These are phyloP conservation scores for Gonocerus acuteangulatus DNA, from an alignment of 2,888 invertebrate genomes.

Conservation along the genomic window DNA sequence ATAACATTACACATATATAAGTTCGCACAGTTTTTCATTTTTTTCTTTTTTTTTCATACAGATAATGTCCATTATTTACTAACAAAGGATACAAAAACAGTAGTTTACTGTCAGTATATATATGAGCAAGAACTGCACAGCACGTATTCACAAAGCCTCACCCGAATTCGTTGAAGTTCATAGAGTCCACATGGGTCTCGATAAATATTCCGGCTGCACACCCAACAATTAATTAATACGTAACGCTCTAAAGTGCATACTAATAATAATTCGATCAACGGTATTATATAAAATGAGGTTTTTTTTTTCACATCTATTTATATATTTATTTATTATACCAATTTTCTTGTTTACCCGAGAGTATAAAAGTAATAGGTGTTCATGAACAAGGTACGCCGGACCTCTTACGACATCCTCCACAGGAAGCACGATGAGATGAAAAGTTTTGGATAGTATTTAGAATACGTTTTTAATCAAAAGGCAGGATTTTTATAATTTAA, in stretches of 20 bases:
- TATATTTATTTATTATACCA: conserved; percentile 29
- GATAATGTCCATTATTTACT: conserved; percentile 31
- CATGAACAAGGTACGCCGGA: conserved; percentile 19
- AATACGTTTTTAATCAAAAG: too few species aligned
- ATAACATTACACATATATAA: conserved; percentile 30
- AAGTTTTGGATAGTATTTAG: too few species aligned
- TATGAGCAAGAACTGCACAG: conserved; percentile 36
- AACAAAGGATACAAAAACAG: conserved; percentile 36
- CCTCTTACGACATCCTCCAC: conserved; percentile 10
- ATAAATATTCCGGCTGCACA: conserved; percentile 3
- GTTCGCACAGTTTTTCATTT: conserved; percentile 31
- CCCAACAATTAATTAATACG: conserved; percentile 26
- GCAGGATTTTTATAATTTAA: too few species aligned
- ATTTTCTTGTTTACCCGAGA: conserved; percentile 20
- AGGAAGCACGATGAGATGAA: neutral
- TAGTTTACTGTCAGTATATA: conserved; percentile 31
- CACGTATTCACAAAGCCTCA: conserved; percentile 34
- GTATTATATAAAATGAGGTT: conserved; percentile 34
- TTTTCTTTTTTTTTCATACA: conserved; percentile 26
- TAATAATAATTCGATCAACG: conserved; percentile 35
- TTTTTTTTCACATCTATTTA: conserved; percentile 31
- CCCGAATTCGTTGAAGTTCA: conserved; percentile 34
- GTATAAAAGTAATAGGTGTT: conserved; percentile 27
- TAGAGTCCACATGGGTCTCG: conserved; percentile 20
- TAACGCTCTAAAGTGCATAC: conserved; percentile 32